Evolutionary conservation across 2,113 vertebrate genomes (phyloP).

Genomic region (Chroicocephalus ridibundus): DNA sequence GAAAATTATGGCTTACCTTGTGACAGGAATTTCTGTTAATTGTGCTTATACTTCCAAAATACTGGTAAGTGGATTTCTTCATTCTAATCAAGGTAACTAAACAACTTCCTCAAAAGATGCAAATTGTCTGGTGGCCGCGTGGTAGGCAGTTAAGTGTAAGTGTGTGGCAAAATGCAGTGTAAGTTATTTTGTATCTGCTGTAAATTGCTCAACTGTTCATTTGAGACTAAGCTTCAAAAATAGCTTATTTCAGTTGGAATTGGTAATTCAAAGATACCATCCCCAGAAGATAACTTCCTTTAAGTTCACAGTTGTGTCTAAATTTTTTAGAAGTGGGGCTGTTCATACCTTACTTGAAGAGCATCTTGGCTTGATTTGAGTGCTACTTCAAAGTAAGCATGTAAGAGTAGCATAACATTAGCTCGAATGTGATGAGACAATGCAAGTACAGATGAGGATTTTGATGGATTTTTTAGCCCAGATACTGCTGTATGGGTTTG

Average conservation of each 20-base stretch:
- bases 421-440: not conserved
- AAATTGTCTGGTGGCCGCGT: not conserved
- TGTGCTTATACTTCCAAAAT: slow-evolving; percentile 99
- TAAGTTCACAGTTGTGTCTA: not conserved
- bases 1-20: slow-evolving; percentile 84
- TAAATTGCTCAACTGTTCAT: not conserved
- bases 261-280: not conserved
- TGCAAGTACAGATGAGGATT: not conserved
- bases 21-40: slow-evolving; percentile 95
- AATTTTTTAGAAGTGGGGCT: not conserved
- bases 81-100: not conserved
- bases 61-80: slow-evolving; percentile 80
- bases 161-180: not conserved
- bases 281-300: not conserved
- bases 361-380: not conserved
- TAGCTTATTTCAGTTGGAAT: not conserved
- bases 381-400: not conserved
- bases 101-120: not conserved
- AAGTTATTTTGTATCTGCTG: not conserved
- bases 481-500: not conserved
- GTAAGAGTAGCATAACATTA: not conserved
- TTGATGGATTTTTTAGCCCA: not conserved
- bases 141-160: not conserved
- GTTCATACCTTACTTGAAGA: not conserved
- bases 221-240: not conserved